Base-by-base conservation (phyloP, 2,797 vertebrate genomes). In the Picus viridis region DNA sequence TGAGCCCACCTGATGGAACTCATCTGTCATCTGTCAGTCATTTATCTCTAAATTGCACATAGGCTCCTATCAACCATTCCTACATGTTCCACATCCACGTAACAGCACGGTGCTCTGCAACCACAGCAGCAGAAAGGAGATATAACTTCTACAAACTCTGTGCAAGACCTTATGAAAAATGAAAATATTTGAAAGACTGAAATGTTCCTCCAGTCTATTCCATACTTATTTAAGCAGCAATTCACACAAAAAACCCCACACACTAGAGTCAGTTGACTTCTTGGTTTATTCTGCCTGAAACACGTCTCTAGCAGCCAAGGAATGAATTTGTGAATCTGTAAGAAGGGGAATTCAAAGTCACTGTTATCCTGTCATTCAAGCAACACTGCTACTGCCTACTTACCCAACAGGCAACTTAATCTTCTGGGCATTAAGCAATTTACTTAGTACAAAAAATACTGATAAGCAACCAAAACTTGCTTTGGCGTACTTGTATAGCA, bases 201-300 rank as follows among this genome's bases (percentile, higher is more conserved):
- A 65, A n/a, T n/a, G n/a, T n/a, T n/a, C n/a, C n/a, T 65, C 58
- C 57, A 7, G 26, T 26, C 32, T 63, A 58, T 56, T 73, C 70
- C 68, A 56, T 15, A 62, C 7, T 43, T 79, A 78, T 16, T 76
- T 68, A 77, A 83, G 36, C 32, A 85, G 45, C 32, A 87, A 32
- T n/a, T 73, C 56, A 80, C 22, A 81, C 2, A 27, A 24, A 29
- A 29, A 16, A 41, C 12, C 41, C 41, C 41, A 43, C 41, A 43
- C 15, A 43, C 41, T 14, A 29, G 14, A 1, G 16, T n/a, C 15
- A 14, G 14, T 2, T 32, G 29, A 83, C n/a, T 75, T 69, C n/a
- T 36, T 64, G 7, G 18, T 80, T 95, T 88, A 27, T 89, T 80
- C 22, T 69, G 36, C 24, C 45, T 64, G n/a, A 65, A 85, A 80